Evolutionary conservation across 2,797 vertebrate genomes (phyloP).

Genomic region (Alcedo atthis): DNA sequence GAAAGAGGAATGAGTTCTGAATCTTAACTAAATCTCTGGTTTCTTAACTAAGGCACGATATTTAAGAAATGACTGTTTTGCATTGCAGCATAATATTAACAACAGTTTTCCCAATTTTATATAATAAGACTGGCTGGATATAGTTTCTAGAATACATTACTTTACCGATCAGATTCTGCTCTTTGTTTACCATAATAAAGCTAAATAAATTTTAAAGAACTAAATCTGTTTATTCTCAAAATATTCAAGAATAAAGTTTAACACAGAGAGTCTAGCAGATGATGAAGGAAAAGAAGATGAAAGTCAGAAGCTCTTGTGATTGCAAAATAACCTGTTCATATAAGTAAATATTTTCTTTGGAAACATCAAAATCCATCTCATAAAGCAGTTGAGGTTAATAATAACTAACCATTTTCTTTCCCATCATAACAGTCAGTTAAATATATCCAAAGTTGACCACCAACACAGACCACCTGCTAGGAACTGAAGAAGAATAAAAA

Average conservation of each 20-base stretch:
- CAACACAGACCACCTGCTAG: neutral
- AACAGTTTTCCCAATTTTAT: neutral
- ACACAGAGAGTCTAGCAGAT: neutral
- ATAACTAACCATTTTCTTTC: neutral
- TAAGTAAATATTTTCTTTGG: neutral
- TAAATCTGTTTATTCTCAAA: neutral
- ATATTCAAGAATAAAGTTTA: neutral
- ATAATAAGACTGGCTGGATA: neutral
- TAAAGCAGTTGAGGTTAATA: neutral
- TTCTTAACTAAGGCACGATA: neutral
- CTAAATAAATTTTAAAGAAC: neutral
- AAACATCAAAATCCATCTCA: conserved; percentile 25
- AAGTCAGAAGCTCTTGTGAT: neutral
- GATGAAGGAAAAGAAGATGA: neutral
- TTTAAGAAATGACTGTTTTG: neutral
- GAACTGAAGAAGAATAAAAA: neutral
- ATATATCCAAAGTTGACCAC: neutral
- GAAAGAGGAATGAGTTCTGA: conserved; percentile 15
- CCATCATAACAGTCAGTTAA: neutral
- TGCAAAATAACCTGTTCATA: neutral
- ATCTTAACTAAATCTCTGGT: conserved; percentile 2
- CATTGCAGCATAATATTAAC: neutral
- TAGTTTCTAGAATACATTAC: neutral
- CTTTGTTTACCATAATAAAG: neutral
- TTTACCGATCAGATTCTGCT: neutral